These are phyloP conservation scores for Sinotaia quadrata DNA, from an alignment of 2,888 invertebrate genomes.

Conservation along the genomic window DNA sequence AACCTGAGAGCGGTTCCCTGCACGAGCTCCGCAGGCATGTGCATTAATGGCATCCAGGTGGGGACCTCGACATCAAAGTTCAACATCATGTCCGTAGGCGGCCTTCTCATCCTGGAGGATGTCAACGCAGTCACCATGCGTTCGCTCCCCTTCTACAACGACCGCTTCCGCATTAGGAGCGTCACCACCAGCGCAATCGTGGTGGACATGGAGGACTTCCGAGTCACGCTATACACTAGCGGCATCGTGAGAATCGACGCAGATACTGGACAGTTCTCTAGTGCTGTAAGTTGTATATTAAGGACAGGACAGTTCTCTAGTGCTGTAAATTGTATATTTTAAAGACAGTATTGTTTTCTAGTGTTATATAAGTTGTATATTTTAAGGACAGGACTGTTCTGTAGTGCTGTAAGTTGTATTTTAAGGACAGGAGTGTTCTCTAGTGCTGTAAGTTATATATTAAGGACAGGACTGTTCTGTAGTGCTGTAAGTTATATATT, in stretches of 20 bases:
- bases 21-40: not conserved
- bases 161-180: slow-evolving; percentile 10
- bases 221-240: slow-evolving; percentile 21
- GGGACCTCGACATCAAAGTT: not conserved
- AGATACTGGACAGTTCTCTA: slow-evolving; percentile 9
- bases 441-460: too few species aligned
- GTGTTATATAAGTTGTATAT: too few species aligned
- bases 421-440: too few species aligned
- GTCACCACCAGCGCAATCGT: not conserved
- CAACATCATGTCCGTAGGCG: not conserved
- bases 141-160: not conserved
- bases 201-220: slow-evolving; percentile 17
- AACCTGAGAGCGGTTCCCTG: not conserved
- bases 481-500: too few species aligned
- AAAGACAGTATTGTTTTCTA: too few species aligned
- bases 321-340: too few species aligned
- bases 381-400: too few species aligned
- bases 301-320: too few species aligned
- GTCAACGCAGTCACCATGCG: not conserved
- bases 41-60: slow-evolving; percentile 1
- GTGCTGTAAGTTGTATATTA: slow-evolving; percentile 19
- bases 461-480: too few species aligned
- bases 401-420: too few species aligned
- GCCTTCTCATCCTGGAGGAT: slow-evolving; percentile 3
- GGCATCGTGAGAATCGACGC: slow-evolving; percentile 10